phyloP scores from a whole-genome alignment of 2,797 vertebrate genomes.

The Neopelma chrysocephalum region DNA sequence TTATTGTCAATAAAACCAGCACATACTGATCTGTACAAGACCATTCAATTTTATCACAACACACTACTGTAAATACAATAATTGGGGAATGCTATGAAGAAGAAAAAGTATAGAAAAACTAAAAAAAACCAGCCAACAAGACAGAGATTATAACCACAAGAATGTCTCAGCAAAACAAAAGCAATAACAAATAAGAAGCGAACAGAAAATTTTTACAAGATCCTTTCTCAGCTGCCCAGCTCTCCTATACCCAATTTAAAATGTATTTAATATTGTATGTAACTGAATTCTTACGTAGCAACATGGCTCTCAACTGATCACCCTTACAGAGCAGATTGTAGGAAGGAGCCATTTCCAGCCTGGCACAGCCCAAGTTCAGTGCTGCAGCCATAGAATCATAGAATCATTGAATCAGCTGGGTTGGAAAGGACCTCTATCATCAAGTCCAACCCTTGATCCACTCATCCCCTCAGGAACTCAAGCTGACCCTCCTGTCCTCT shows the following conservation, averaged over 20 bases:
- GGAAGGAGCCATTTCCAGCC: neutral
- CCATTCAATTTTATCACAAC: neutral
- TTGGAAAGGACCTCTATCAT: too few species aligned
- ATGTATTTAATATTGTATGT: neutral
- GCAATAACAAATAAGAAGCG: neutral
- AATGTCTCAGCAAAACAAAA: neutral
- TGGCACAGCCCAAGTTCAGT: rapidly evolving
- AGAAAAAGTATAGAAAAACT: neutral
- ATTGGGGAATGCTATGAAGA: neutral
- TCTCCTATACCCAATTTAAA: neutral
- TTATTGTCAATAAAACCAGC: neutral
- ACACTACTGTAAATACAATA: neutral
- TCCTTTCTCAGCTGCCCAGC: neutral
- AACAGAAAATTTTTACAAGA: neutral
- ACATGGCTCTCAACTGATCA: neutral
- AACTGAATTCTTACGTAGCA: neutral
- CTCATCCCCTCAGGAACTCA: rapidly evolving
- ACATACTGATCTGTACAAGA: neutral
- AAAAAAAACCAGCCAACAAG: neutral
- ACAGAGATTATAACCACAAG: neutral
- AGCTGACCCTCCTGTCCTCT: neutral
- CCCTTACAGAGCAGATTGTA: neutral
- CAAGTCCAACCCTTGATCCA: too few species aligned
- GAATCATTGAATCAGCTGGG: too few species aligned
- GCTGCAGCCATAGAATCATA: neutral